A percentile compares a stretch with the other conserved stretches of the same genome.
These are phyloP conservation scores for Andrena praecox DNA, from an alignment of 2,888 invertebrate species.

Conservation along the genomic window DNA sequence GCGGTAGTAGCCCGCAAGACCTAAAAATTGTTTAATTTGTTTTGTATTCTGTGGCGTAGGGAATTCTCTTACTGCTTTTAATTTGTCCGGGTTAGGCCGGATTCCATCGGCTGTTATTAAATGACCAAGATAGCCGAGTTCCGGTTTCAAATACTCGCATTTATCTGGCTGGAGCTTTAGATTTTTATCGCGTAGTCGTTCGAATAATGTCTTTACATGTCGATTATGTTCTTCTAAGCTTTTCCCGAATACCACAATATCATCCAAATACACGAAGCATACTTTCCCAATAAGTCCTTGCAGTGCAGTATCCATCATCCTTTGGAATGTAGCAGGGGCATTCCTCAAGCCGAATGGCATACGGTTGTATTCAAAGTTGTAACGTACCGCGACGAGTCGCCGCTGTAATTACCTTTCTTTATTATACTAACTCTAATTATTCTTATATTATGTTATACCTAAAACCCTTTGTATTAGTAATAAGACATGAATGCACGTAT, in stretches of 20 bases:
- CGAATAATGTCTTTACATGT: neutral
- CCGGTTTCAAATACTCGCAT: conserved; percentile 18
- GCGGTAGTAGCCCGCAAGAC: conserved; percentile 35
- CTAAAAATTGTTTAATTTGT: conserved; percentile 40
- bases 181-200: neutral
- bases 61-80: conserved; percentile 1
- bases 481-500: no score
- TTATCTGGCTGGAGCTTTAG: conserved; percentile 15
- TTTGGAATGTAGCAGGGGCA: conserved; percentile 18
- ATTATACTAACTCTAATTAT: no score
- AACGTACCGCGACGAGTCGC: no score
- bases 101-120: conserved; percentile 17
- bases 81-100: neutral
- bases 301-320: neutral
- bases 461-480: no score
- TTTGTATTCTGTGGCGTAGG: neutral
- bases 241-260: conserved; percentile 12
- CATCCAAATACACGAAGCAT: conserved; percentile 25
- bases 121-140: conserved; percentile 33
- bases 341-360: conserved; percentile 37
- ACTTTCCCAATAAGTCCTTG: neutral
- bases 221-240: neutral
- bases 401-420: no score
- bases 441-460: no score
- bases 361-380: conserved; percentile 20